Conservation (phyloP, 2,113 vertebrate genomes). For the Amazona guildingii region DNA sequence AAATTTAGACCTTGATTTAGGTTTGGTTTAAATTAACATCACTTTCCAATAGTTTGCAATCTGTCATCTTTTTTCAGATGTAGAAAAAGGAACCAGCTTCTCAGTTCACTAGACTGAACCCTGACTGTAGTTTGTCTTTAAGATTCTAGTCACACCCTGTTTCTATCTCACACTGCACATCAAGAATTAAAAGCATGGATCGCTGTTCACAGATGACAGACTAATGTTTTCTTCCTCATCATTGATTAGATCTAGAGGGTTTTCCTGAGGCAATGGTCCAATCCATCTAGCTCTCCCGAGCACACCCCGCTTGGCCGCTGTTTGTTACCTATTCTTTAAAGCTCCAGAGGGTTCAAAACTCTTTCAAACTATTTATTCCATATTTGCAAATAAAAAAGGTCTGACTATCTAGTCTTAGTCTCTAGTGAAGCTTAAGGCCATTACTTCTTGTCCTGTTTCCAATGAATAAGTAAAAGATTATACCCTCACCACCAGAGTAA, state of each 20-base stretch:
- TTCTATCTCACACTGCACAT: not conserved
- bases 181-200: not conserved
- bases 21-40: not conserved
- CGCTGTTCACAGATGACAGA: not conserved
- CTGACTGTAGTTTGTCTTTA: not conserved
- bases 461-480: not conserved
- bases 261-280: not conserved
- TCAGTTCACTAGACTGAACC: not conserved
- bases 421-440: not conserved
- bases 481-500: not conserved
- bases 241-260: not conserved
- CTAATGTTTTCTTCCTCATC: not conserved
- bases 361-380: not conserved
- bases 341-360: not conserved
- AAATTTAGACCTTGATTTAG: not conserved
- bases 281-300: not conserved
- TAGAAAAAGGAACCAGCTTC: not conserved
- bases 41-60: not conserved
- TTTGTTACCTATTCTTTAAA: not conserved
- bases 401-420: not conserved
- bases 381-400: not conserved
- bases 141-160: not conserved
- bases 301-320: not conserved
- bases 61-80: not conserved
- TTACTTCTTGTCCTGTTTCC: not conserved